Percentiles rank a stretch among this genome's conserved stretches.
phyloP scores from a whole-genome alignment of 2,888 invertebrate species.

The Polydrusus pterygomalis region DNA sequence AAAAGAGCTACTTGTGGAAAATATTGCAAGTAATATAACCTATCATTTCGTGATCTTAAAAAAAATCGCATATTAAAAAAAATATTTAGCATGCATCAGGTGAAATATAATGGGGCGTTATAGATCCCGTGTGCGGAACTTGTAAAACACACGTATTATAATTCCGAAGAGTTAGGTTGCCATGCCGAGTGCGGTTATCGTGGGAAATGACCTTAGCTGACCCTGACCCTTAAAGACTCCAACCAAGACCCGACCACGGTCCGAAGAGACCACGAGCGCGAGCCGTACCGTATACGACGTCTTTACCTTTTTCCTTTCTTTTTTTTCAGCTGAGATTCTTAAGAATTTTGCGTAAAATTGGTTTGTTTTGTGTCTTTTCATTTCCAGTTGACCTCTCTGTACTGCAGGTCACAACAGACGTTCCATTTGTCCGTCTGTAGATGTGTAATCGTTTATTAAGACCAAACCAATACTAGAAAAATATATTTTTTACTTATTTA shows the following conservation, averaged over 20 bases:
- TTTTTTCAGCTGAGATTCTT: constrained; percentile 42
- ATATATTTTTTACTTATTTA: no score
- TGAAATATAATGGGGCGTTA: constrained; percentile 53
- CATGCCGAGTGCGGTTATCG: constrained; percentile 71
- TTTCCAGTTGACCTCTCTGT: background rate
- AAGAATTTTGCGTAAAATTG: constrained; percentile 43
- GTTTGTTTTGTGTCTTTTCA: constrained; percentile 13
- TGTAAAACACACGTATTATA: constrained; percentile 64
- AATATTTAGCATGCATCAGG: constrained; percentile 47
- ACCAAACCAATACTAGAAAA: no score
- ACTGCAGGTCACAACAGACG: no score
- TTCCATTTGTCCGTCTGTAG: no score
- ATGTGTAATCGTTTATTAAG: no score
- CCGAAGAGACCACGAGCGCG: constrained; percentile 54
- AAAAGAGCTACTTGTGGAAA: no score
- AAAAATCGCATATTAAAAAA: constrained; percentile 27
- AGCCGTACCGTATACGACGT: constrained; percentile 54
- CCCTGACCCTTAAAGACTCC: constrained; percentile 70
- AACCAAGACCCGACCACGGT: constrained; percentile 53
- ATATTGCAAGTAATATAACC: no score
- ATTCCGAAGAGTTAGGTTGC: constrained; percentile 70
- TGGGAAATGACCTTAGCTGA: constrained; percentile 74
- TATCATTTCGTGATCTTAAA: no score
- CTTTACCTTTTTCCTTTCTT: constrained; percentile 42
- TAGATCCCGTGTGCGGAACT: constrained; percentile 55